Conservation (phyloP, 92 coral and sea anemone species). For the Desmophyllum pertusum region DNA sequence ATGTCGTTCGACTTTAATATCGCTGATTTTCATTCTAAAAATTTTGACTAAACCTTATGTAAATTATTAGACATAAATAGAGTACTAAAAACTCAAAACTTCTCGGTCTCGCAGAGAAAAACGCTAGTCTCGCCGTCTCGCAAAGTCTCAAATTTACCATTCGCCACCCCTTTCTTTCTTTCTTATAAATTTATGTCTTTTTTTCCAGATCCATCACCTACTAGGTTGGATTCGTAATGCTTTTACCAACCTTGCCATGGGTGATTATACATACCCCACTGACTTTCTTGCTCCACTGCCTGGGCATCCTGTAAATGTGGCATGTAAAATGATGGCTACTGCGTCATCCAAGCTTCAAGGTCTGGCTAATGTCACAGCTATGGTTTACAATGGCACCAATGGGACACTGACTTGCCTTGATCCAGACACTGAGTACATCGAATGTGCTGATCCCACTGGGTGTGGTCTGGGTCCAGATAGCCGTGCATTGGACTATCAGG, state of each 20-base stretch:
- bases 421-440: conserved; percentile 88
- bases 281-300: conserved; percentile 88
- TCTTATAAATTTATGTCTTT: not conserved
- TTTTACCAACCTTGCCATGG: conserved; percentile 88
- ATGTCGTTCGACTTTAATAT: too few species aligned
- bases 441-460: conserved; percentile 97
- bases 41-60: too few species aligned
- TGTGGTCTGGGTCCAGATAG: conserved; percentile 89
- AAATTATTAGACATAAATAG: too few species aligned
- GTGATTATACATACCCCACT: conserved; percentile 94
- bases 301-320: conserved; percentile 91
- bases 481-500: conserved; percentile 95
- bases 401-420: conserved; percentile 83
- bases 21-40: too few species aligned
- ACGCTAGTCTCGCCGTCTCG: too few species aligned
- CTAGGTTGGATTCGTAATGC: conserved; percentile 97
- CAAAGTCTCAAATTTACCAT: too few species aligned
- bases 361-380: conserved; percentile 83
- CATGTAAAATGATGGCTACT: conserved; percentile 71
- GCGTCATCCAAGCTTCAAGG: conserved; percentile 82
- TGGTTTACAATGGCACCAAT: conserved; percentile 88
- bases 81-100: too few species aligned
- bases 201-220: conserved; percentile 69
- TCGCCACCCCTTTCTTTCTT: not conserved
- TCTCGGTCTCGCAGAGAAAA: too few species aligned